Conservation (phyloP, 1,140 invertebrate genomes). For the Drosophila nigrodunni region DNA sequence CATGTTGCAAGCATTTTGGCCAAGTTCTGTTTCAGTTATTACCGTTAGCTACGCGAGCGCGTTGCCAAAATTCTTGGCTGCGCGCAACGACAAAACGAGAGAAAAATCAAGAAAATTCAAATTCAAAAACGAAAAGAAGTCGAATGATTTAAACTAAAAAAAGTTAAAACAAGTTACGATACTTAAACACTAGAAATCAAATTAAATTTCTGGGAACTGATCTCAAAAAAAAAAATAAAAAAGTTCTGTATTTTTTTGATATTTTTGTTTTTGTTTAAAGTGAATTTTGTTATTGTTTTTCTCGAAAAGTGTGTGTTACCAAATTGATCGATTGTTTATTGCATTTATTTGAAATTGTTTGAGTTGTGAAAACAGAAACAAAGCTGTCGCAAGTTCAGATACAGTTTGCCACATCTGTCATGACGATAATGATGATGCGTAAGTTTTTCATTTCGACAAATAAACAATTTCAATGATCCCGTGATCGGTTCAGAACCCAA, state of each 20-base stretch:
- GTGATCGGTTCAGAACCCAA: background rate
- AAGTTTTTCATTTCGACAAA: constrained; percentile 33
- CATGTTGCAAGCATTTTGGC: constrained; percentile 67
- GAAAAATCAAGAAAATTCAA: background rate
- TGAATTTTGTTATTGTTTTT: constrained; percentile 6
- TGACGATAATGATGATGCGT: constrained; percentile 40
- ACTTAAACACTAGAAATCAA: background rate
- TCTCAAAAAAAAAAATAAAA: background rate
- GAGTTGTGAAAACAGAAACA: background rate
- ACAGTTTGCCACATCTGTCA: constrained; percentile 23
- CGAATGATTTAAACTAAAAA: background rate
- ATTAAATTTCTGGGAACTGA: background rate
- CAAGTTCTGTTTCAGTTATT: constrained; percentile 56
- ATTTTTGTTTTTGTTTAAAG: background rate
- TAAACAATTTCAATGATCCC: constrained; percentile 19
- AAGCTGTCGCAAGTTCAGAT: constrained; percentile 2
- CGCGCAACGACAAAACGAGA: constrained; percentile 33
- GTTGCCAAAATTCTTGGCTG: constrained; percentile 38
- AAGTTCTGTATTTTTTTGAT: background rate
- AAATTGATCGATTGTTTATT: constrained; percentile 32
- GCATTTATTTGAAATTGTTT: constrained; percentile 1
- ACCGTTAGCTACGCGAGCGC: constrained; percentile 72
- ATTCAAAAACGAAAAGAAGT: background rate
- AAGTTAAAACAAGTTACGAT: background rate
- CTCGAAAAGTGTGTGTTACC: background rate